Conservation (phyloP, 2,888 invertebrate genomes). For the Tipula lateralis region DNA sequence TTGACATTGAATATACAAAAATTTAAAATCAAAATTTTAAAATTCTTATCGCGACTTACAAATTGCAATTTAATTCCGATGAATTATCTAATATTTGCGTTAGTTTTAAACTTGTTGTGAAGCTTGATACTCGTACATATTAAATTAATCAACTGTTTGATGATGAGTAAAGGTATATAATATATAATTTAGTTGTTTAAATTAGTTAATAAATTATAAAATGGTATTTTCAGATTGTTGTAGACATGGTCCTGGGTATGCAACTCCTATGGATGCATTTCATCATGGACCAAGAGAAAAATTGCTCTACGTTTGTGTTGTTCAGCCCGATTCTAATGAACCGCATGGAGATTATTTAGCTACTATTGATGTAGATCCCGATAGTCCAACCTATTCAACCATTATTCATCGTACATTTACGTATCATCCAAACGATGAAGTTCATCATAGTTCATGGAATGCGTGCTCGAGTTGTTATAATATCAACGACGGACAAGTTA, state of each 20-base stretch:
- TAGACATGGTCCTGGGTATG: conserved; percentile 65
- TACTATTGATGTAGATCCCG: conserved; percentile 87
- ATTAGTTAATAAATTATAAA: not conserved
- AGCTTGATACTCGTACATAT: not conserved
- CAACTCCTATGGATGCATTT: conserved; percentile 77
- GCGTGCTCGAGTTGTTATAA: conserved; percentile 88
- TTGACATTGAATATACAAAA: too few relatives aligned
- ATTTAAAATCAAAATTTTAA: too few relatives aligned
- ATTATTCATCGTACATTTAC: conserved; percentile 83
- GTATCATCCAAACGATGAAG: conserved; percentile 73
- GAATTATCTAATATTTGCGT: not conserved
- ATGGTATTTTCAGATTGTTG: conserved; percentile 38
- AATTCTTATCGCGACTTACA: too few relatives aligned
- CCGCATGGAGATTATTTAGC: conserved; percentile 81
- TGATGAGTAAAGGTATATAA: not conserved
- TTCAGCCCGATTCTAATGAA: conserved; percentile 62
- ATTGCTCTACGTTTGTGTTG: conserved; percentile 83
- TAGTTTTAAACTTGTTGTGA: not conserved
- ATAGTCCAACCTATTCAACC: conserved; percentile 77
- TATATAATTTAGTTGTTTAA: not conserved
- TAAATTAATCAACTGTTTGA: not conserved
- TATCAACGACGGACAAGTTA: conserved; percentile 44
- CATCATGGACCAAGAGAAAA: conserved; percentile 75
- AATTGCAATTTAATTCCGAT: too few relatives aligned
- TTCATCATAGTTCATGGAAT: conserved; percentile 97